Percentiles rank a stretch among this genome's conserved stretches.
Evolutionary conservation across 1,140 invertebrate species (phyloP).

Genomic region (Chlorops oryzae): DNA sequence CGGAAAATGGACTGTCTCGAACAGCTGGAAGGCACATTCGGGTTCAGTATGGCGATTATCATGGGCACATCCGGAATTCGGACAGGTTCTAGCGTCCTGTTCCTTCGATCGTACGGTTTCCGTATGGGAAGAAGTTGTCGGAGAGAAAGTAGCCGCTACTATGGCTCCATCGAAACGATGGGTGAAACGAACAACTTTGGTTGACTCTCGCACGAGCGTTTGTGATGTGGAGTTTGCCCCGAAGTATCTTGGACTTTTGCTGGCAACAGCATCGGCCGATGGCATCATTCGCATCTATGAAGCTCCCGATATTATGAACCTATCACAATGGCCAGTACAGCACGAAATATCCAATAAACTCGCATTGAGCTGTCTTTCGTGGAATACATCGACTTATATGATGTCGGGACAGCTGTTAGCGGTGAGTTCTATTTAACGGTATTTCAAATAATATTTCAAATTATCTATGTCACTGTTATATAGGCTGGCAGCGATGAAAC

Average conservation of each 20-base stretch:
- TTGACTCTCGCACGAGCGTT: constrained; percentile 84
- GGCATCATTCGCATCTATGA: constrained; percentile 94
- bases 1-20: constrained; percentile 79
- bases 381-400: constrained; percentile 86
- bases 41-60: constrained; percentile 98
- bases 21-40: constrained; percentile 93
- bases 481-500: constrained; percentile 46
- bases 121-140: constrained; percentile 95
- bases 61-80: constrained; percentile 97
- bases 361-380: constrained; percentile 86
- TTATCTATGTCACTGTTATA: not conserved
- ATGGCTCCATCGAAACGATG: constrained; percentile 75
- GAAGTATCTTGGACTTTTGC: constrained; percentile 84
- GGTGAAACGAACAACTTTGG: constrained; percentile 87
- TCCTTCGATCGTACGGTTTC: constrained; percentile 95
- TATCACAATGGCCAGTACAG: constrained; percentile 95
- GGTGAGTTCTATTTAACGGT: constrained; percentile 55
- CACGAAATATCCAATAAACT: constrained; percentile 86
- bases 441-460: not conserved
- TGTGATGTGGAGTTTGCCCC: constrained; percentile 97
- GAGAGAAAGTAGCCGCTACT: constrained; percentile 66
- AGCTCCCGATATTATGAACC: constrained; percentile 97
- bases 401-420: constrained; percentile 84
- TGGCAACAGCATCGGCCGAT: constrained; percentile 85
- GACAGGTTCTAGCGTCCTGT: constrained; percentile 94